phyloP scores from a whole-genome alignment of 2,888 invertebrate genomes.

The Pachymerium ferrugineum region DNA sequence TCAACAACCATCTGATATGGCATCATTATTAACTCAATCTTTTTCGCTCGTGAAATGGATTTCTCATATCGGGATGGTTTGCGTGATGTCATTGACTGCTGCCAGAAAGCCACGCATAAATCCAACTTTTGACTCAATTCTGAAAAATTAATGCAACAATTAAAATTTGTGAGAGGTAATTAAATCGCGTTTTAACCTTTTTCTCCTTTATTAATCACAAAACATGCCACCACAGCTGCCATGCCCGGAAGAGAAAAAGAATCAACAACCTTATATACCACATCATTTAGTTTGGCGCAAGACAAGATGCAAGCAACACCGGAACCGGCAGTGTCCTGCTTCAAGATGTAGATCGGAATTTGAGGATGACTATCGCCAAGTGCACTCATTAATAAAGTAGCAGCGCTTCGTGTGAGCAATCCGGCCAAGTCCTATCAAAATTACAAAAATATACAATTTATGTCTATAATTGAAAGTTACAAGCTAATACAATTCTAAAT shows the following conservation, averaged over 20 bases:
- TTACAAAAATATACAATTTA: too few species aligned
- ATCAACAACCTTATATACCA: slow-evolving; percentile 96
- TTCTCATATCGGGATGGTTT: too few species aligned
- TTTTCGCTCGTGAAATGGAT: too few species aligned
- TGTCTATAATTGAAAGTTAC: too few species aligned
- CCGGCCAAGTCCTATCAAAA: slow-evolving; percentile 99
- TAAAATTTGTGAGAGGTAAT: background rate
- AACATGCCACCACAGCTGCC: slow-evolving; percentile 95
- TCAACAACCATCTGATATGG: too few species aligned
- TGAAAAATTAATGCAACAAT: slow-evolving; percentile 38
- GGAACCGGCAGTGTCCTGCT: slow-evolving; percentile 96
- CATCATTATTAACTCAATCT: too few species aligned
- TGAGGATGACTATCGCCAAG: slow-evolving; percentile 89
- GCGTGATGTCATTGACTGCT: slow-evolving; percentile 90
- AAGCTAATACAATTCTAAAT: too few species aligned
- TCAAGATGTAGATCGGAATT: slow-evolving; percentile 95
- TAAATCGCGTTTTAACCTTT: slow-evolving; percentile 53
- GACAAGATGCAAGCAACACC: slow-evolving; percentile 93
- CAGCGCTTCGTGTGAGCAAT: slow-evolving; percentile 84
- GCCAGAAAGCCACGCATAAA: slow-evolving; percentile 98
- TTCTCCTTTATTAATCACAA: slow-evolving; percentile 63
- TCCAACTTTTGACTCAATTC: slow-evolving; percentile 71
- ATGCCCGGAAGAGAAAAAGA: slow-evolving; percentile 99
- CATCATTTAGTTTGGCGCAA: slow-evolving; percentile 86
- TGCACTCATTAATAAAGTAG: slow-evolving; percentile 73